Percentiles rank a stretch among this genome's conserved stretches.
phyloP scores from a whole-genome alignment of 2,888 invertebrate genomes.

The Aproaerema taeniolella region DNA sequence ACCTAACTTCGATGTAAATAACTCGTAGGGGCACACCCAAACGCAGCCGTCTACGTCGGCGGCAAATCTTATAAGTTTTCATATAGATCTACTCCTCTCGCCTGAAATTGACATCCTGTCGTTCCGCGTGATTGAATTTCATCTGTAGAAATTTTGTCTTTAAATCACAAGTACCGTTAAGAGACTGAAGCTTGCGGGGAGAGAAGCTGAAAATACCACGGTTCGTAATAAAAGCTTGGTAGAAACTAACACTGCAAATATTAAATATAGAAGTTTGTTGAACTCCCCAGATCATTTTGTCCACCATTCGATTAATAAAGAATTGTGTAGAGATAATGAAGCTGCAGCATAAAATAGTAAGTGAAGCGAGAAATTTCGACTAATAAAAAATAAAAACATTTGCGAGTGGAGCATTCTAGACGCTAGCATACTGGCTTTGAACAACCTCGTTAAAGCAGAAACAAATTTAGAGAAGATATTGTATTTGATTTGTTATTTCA shows the following conservation, averaged over 20 bases:
- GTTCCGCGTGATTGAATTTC: not conserved
- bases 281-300: conserved; percentile 25
- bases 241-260: conserved; percentile 19
- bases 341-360: too few relatives aligned
- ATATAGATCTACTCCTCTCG: not conserved
- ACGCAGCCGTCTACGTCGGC: too few relatives aligned
- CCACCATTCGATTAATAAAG: not conserved
- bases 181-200: too few relatives aligned
- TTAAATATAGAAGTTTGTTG: conserved; percentile 47
- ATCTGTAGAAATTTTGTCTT: too few relatives aligned
- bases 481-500: too few relatives aligned
- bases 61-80: not conserved
- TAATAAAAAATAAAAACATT: too few relatives aligned
- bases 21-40: conserved; percentile 1
- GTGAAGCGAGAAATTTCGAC: too few relatives aligned
- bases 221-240: not conserved
- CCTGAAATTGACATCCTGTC: conserved; percentile 1
- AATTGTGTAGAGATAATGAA: conserved; percentile 3
- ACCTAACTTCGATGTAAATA: conserved; percentile 1
- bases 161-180: too few relatives aligned
- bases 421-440: too few relatives aligned
- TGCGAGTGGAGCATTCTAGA: too few relatives aligned
- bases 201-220: conserved; percentile 2
- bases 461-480: too few relatives aligned
- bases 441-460: too few relatives aligned